Evolutionary conservation across 2,113 vertebrate species (phyloP).

Genomic region (Pollimyrus isidori): DNA sequence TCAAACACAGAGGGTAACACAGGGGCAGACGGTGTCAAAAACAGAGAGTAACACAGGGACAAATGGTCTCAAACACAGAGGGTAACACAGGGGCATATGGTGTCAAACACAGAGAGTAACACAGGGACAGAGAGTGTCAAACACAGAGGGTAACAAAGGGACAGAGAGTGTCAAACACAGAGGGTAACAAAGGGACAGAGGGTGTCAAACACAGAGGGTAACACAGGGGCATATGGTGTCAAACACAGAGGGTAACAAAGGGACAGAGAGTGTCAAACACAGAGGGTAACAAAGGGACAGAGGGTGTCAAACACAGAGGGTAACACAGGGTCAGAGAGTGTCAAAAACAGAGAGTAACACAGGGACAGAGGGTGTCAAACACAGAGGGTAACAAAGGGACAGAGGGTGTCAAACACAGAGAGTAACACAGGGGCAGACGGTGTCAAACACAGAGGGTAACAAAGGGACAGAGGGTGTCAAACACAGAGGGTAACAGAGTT

Average conservation of each 20-base stretch:
- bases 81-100: too few relatives aligned
- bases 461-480: conserved; percentile 9
- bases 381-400: not conserved
- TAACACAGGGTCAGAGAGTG: not conserved
- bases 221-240: not conserved
- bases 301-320: not conserved
- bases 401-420: not conserved
- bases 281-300: not conserved
- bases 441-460: not conserved
- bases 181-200: not conserved
- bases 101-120: too few relatives aligned
- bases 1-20: not conserved
- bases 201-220: not conserved
- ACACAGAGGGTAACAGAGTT: not conserved
- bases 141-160: not conserved
- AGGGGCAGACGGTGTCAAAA: not conserved
- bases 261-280: not conserved
- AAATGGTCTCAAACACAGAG: not conserved
- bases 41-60: not conserved
- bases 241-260: not conserved
- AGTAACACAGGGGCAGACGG: not conserved
- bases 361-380: not conserved
- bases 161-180: not conserved
- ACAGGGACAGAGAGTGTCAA: too few relatives aligned
- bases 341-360: not conserved